These are phyloP conservation scores for Poecile montanus DNA, from an alignment of 2,797 vertebrate genomes.

Conservation along the genomic window DNA sequence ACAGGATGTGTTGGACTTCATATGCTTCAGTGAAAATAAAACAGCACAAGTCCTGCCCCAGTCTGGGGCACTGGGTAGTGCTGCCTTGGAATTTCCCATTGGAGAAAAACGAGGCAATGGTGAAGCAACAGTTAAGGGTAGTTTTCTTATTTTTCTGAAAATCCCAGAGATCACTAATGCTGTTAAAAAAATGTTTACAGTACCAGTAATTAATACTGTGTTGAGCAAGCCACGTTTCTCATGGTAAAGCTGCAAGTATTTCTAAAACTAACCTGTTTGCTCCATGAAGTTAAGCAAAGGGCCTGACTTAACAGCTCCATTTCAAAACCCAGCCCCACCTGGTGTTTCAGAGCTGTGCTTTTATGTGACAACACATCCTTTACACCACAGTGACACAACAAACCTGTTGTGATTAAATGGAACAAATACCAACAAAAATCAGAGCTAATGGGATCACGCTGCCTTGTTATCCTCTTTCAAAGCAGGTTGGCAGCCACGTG, in stretches of 20 bases:
- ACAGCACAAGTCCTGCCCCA: neutral
- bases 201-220: neutral
- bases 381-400: neutral
- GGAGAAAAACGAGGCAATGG: neutral
- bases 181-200: neutral
- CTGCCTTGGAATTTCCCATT: neutral
- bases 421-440: neutral
- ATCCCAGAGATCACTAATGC: neutral
- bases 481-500: neutral
- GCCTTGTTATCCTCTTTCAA: neutral
- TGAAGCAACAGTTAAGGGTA: neutral
- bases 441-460: neutral
- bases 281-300: neutral
- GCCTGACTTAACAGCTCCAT: neutral
- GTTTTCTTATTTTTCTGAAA: neutral
- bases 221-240: neutral
- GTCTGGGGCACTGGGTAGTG: fast-evolving
- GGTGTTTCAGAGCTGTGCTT: neutral
- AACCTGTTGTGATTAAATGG: neutral
- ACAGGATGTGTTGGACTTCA: neutral
- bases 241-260: neutral
- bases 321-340: neutral
- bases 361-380: neutral
- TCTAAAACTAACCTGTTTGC: neutral
- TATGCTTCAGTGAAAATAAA: neutral